These are phyloP conservation scores for Acropora tenuis DNA, from an alignment of 64 coral and sea anemone species.

Conservation along the genomic window DNA sequence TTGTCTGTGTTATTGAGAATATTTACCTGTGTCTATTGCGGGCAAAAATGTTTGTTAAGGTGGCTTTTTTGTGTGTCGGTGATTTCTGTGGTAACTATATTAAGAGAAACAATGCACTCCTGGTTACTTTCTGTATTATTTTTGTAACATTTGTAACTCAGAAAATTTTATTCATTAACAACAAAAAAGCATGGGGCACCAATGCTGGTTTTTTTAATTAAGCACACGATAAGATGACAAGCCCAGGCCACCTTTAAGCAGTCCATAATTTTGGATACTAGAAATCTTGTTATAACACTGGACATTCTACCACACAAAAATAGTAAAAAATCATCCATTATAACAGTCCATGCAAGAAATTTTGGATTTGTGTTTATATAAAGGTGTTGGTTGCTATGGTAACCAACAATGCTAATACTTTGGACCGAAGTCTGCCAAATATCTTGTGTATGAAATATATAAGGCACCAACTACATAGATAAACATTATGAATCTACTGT, in stretches of 20 bases:
- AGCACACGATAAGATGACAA: neutral
- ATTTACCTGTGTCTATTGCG: no score
- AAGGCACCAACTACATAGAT: no score
- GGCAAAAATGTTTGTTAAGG: no score
- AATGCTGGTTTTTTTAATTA: neutral
- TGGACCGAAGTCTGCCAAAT: no score
- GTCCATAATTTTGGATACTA: neutral
- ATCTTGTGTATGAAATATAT: no score
- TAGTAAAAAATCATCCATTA: neutral
- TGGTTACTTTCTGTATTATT: neutral
- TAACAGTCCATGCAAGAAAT: no score
- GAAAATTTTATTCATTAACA: neutral
- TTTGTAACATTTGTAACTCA: neutral
- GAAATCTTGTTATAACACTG: neutral
- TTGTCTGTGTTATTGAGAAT: no score
- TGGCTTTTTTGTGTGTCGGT: neutral
- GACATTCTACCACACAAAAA: neutral
- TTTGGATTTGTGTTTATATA: no score
- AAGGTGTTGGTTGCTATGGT: no score
- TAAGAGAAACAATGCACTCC: neutral
- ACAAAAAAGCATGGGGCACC: neutral
- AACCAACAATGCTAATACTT: no score
- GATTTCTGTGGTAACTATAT: neutral
- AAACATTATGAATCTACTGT: no score
- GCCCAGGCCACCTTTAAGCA: neutral